phyloP scores from a whole-genome alignment of 2,797 vertebrate species.

The Phrynocephalus forsythii region DNA sequence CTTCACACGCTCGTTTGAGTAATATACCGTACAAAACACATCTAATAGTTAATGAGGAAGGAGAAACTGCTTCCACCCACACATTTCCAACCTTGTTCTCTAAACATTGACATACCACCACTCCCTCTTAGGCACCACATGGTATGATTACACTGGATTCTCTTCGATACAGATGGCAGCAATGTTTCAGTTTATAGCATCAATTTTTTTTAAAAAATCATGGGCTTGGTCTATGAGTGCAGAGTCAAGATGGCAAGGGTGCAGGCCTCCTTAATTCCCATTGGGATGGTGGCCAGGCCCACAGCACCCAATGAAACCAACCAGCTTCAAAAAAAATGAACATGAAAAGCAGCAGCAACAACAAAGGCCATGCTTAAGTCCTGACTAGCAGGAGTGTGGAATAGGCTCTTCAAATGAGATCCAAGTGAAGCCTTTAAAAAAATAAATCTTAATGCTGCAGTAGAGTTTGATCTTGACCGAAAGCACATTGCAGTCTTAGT shows the following conservation, averaged over 20 bases:
- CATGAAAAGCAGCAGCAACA: constrained; percentile 29
- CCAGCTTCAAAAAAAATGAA: constrained; percentile 30
- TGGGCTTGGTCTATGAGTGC: constrained; percentile 41
- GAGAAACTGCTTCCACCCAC: constrained; percentile 45
- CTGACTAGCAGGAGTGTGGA: constrained; percentile 59
- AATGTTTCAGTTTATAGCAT: constrained; percentile 42
- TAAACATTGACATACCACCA: constrained; percentile 58
- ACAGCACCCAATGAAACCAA: constrained; percentile 25
- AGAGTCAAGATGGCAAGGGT: constrained; percentile 21
- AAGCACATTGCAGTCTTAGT: constrained; percentile 60
- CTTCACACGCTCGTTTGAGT: constrained; percentile 35
- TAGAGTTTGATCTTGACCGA: constrained; percentile 68
- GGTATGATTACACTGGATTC: constrained; percentile 42
- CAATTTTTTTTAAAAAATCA: background rate
- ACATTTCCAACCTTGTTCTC: constrained; percentile 38
- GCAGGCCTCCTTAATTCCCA: constrained; percentile 22
- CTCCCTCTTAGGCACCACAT: constrained; percentile 9
- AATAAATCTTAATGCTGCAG: constrained; percentile 61
- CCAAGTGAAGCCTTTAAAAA: constrained; percentile 66
- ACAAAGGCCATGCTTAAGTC: constrained; percentile 26
- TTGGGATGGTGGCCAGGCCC: constrained; percentile 35
- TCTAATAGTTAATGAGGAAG: constrained; percentile 25
- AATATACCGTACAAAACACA: constrained; percentile 28
- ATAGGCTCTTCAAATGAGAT: constrained; percentile 63
- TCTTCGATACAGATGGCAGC: constrained; percentile 56